Evolutionary conservation across 2,888 invertebrate genomes (phyloP).

Genomic region (Icerya purchasi): DNA sequence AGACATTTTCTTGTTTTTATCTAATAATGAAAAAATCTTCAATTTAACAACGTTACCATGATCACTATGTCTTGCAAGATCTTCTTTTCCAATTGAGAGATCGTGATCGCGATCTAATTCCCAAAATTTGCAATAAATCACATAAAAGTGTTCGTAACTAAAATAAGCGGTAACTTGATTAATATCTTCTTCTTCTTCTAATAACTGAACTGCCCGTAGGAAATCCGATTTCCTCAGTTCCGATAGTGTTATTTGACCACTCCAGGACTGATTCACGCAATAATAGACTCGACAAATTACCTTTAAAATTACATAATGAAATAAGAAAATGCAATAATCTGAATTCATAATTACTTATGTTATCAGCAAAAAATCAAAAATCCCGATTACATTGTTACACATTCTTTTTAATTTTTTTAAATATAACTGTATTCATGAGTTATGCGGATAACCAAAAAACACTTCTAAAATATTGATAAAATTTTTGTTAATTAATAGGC

Average conservation of each 20-base stretch:
- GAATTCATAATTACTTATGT: too few relatives aligned
- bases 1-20: background rate
- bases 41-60: too few relatives aligned
- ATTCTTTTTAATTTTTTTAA: too few relatives aligned
- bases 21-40: background rate
- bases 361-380: too few relatives aligned
- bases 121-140: constrained; percentile 99
- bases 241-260: constrained; percentile 66
- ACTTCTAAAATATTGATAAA: too few relatives aligned
- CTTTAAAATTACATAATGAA: too few relatives aligned
- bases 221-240: constrained; percentile 83
- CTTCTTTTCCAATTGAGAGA: constrained; percentile 79
- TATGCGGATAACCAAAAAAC: too few relatives aligned
- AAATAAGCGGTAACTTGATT: constrained; percentile 55
- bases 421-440: too few relatives aligned
- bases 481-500: too few relatives aligned
- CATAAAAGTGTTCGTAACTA: constrained; percentile 99
- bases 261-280: constrained; percentile 92
- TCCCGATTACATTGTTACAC: too few relatives aligned
- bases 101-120: constrained; percentile 97
- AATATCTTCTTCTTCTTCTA: constrained; percentile 92
- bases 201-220: constrained; percentile 43
- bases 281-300: constrained; percentile 95
- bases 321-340: too few relatives aligned
- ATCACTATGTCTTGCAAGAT: constrained; percentile 85